Percentiles rank a stretch among this genome's conserved stretches.
phyloP scores from a whole-genome alignment of 1,140 invertebrate species.

The Ganaspis sp. region DNA sequence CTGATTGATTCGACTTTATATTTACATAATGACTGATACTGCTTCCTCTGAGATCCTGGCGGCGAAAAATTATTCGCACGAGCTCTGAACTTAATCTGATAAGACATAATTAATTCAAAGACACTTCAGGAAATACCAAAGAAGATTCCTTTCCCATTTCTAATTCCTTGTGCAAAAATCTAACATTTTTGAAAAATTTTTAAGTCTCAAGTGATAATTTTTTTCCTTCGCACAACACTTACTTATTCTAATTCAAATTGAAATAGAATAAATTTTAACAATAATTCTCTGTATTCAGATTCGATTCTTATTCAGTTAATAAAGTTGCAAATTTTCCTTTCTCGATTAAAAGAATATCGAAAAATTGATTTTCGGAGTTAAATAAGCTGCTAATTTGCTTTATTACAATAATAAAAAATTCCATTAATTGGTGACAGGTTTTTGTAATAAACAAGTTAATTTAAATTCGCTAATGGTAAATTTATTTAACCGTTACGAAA shows the following conservation, averaged over 20 bases:
- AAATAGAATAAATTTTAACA: too few species aligned
- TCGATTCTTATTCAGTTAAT: too few species aligned
- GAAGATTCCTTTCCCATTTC: neutral
- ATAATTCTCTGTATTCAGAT: too few species aligned
- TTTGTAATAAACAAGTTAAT: neutral
- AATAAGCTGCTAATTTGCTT: neutral
- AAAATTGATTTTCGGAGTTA: too few species aligned
- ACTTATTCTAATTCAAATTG: too few species aligned
- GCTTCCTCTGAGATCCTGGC: neutral
- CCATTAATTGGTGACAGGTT: neutral
- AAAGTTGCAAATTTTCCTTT: too few species aligned
- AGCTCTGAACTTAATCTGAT: neutral
- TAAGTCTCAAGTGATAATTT: too few species aligned
- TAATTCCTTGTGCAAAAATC: neutral
- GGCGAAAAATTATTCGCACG: conserved; percentile 4
- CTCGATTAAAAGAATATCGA: too few species aligned
- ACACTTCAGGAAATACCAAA: neutral
- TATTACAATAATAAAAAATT: neutral
- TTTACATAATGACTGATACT: conserved; percentile 6
- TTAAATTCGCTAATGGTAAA: neutral
- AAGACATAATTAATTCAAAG: neutral
- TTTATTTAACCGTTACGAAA: conserved; percentile 21
- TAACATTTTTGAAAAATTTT: neutral
- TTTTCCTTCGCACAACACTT: too few species aligned
- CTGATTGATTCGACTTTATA: conserved; percentile 18